A percentile compares a stretch with the other conserved stretches of the same genome.
Evolutionary conservation across 1,140 invertebrate genomes (phyloP).

Genomic region (Zeugodacus cucurbitae): DNA sequence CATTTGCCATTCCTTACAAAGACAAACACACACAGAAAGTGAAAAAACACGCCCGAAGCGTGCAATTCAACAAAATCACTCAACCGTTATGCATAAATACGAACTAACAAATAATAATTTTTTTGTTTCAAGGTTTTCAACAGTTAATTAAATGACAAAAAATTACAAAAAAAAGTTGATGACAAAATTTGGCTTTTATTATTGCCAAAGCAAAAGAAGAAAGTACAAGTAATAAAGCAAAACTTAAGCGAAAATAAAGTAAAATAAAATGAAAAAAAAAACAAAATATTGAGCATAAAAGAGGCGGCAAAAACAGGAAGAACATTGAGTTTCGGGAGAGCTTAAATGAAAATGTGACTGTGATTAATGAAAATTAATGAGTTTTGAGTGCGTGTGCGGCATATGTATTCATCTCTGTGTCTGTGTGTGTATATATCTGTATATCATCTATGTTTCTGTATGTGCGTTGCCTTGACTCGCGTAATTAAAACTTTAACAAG

Average conservation of each 20-base stretch:
- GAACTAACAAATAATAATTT: neutral
- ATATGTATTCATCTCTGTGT: neutral
- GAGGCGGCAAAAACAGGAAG: neutral
- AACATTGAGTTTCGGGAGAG: neutral
- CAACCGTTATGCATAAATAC: neutral
- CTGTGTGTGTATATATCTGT: neutral
- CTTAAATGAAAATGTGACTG: conserved; percentile 2
- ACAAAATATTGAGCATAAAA: too few relatives aligned
- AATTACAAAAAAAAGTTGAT: too few relatives aligned
- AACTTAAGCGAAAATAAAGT: neutral
- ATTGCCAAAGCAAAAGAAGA: neutral
- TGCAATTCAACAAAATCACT: neutral
- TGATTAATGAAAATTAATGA: conserved; percentile 36
- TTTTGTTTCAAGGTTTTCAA: neutral
- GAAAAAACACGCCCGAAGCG: neutral
- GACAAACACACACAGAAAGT: neutral
- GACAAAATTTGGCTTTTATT: neutral
- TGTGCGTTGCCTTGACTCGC: neutral
- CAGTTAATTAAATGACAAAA: neutral
- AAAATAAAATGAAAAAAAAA: neutral
- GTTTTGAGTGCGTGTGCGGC: neutral
- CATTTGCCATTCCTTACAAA: neutral
- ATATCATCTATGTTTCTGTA: neutral
- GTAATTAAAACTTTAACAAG: conserved; percentile 27
- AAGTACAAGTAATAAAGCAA: neutral